These are phyloP conservation scores for Raja brachyura DNA, from an alignment of 2,113 vertebrate genomes.

Conservation along the genomic window DNA sequence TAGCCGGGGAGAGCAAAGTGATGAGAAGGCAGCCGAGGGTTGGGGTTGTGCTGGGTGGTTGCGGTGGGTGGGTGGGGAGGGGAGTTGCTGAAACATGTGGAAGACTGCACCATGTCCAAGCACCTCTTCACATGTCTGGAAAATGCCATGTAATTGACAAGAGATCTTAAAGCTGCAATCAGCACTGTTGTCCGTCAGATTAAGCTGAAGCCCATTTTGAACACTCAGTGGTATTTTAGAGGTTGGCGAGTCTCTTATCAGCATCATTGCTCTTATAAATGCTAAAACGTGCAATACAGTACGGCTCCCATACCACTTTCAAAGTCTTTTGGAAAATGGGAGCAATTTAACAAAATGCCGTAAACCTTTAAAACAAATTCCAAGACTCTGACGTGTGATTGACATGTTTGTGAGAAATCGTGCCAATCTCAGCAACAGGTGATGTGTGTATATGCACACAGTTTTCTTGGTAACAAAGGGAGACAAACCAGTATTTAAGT, in stretches of 20 bases:
- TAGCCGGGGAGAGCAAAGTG: background rate
- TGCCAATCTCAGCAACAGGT: constrained; percentile 20
- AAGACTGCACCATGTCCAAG: background rate
- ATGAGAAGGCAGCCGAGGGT: background rate
- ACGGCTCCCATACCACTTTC: background rate
- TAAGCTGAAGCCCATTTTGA: background rate
- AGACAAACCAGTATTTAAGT: constrained; percentile 30
- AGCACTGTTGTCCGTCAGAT: background rate
- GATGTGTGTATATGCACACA: background rate
- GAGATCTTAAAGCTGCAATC: background rate
- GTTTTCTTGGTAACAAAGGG: constrained; percentile 15
- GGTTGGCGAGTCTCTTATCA: background rate
- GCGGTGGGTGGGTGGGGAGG: background rate
- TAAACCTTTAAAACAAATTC: background rate
- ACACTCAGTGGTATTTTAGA: background rate
- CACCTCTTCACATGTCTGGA: background rate
- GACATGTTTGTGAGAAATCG: constrained; percentile 8
- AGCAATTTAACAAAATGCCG: constrained; percentile 14
- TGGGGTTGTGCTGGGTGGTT: background rate
- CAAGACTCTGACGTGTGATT: background rate
- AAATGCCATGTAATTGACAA: background rate
- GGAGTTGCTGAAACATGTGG: background rate
- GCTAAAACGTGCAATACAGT: background rate
- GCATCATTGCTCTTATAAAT: background rate
- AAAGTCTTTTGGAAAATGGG: background rate